Base-by-base conservation (phyloP, 2,113 vertebrate genomes). In the Alligator sinensis region DNA sequence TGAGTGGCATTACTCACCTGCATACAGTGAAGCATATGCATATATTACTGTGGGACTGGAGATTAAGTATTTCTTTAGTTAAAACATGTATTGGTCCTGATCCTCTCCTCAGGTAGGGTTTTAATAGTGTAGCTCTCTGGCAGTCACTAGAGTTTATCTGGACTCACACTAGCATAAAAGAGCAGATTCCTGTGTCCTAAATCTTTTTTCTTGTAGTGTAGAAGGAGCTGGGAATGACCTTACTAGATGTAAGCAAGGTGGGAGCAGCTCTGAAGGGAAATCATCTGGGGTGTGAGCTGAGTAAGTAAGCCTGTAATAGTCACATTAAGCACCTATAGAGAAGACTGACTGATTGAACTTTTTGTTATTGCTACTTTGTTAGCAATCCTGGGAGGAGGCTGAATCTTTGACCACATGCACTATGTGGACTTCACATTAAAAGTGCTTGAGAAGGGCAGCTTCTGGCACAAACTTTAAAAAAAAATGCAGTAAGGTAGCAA, bases 1-100 rank as follows among this genome's bases (percentile, higher is more conserved):
- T 93, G 83, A 84, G 76, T 82, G 84, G 75, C 58, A 84, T 55
- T 95, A 72, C 83, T 89, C 84, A 68, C 30, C 10, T 21, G 57
- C 75, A 76, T 91, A 82, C 16, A 21, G 84, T 92, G 82, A 90
- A 93, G 27, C 76, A 91, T 13, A 58, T 81, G 27, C 63, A 84
- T 84, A 78, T 76, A 89, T 82, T 27, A 93, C 80, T 0, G 17
- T 87, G 92, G 85, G 59, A 59, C 87, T 25, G 28, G 0, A 84
- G 70, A 78, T 60, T 84, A 54, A n/a, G 78, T 68, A 9, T 58
- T 58, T 77, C 86, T 89, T 83, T 70, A 92, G 72, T 61, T 87
- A 22, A 57, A 21, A 61, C 38, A 30, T 92, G n/a, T 81, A 63
- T 81, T 59, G 88, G 89, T 82, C 92, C 28, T 77, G 88, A 70